Evolutionary conservation across 2,888 invertebrate genomes (phyloP).

Genomic region (Caenorhabditis virilis): DNA sequence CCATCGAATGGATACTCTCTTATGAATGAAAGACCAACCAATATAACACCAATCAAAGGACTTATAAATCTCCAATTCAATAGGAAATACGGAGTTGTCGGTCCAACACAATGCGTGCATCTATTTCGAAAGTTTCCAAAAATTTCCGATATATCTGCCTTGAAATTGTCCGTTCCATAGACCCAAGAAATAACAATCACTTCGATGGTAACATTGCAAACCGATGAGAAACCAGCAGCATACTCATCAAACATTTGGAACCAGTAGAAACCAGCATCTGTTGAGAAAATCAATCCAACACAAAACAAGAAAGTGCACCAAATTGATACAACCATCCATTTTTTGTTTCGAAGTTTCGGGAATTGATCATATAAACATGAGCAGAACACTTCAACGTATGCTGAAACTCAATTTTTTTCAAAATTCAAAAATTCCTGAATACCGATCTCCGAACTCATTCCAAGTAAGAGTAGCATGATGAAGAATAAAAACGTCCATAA

Average conservation of each 20-base stretch:
- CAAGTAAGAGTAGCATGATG: constrained; percentile 69
- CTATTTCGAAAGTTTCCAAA: constrained; percentile 9
- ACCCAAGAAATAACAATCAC: constrained; percentile 16
- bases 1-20: constrained; percentile 3
- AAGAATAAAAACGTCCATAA: constrained; percentile 70
- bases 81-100: constrained; percentile 2
- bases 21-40: not conserved
- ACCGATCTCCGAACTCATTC: constrained; percentile 54
- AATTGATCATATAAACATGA: constrained; percentile 31
- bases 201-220: constrained; percentile 6
- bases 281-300: constrained; percentile 19
- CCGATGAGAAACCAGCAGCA: constrained; percentile 19
- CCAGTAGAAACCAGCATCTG: constrained; percentile 26
- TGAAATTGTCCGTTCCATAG: constrained; percentile 22
- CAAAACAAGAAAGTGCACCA: constrained; percentile 18
- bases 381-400: constrained; percentile 29
- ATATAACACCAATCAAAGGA: constrained; percentile 13
- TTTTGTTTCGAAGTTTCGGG: constrained; percentile 8
- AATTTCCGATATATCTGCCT: constrained; percentile 17
- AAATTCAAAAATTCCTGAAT: not conserved
- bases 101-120: constrained; percentile 2
- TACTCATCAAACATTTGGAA: constrained; percentile 26
- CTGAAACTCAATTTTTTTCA: constrained; percentile 12
- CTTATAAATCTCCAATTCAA: constrained; percentile 11
- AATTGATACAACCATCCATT: constrained; percentile 14